Evolutionary conservation across 2,797 vertebrate species (phyloP).

Genomic region (Urocyon cinereoargenteus): DNA sequence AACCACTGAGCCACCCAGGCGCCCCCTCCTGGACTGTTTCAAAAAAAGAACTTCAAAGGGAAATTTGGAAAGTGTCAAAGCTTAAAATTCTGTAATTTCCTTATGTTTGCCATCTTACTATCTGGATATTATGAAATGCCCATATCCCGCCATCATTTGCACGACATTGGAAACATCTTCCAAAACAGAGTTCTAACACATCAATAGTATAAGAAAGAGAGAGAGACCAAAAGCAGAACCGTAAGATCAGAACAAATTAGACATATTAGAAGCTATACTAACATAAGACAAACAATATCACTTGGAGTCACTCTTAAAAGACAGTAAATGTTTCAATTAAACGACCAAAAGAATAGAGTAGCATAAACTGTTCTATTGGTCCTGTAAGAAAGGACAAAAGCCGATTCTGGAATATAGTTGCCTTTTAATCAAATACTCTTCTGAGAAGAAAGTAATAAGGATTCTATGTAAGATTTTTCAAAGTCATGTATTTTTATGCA

Average conservation of each 20-base stretch:
- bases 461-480: slow-evolving; percentile 49
- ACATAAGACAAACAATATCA: slow-evolving; percentile 66
- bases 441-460: slow-evolving; percentile 48
- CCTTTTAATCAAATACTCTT: slow-evolving; percentile 49
- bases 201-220: slow-evolving; percentile 4
- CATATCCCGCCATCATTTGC: not conserved
- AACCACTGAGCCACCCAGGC: too few species aligned
- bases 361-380: slow-evolving; percentile 46
- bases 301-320: slow-evolving; percentile 54
- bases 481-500: slow-evolving; percentile 57
- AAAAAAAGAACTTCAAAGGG: not conserved
- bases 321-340: slow-evolving; percentile 36
- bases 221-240: slow-evolving; percentile 67
- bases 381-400: not conserved
- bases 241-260: not conserved
- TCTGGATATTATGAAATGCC: not conserved
- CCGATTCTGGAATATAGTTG: slow-evolving; percentile 17
- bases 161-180: not conserved
- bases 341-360: slow-evolving; percentile 65
- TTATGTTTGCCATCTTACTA: slow-evolving; percentile 86
- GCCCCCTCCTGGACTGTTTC: not conserved
- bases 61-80: slow-evolving; percentile 46
- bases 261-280: not conserved
- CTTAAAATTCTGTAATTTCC: slow-evolving; percentile 84
- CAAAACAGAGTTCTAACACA: not conserved